Base-by-base conservation (phyloP, 1,140 invertebrate genomes). In the Pogonomyrmex californicus region DNA sequence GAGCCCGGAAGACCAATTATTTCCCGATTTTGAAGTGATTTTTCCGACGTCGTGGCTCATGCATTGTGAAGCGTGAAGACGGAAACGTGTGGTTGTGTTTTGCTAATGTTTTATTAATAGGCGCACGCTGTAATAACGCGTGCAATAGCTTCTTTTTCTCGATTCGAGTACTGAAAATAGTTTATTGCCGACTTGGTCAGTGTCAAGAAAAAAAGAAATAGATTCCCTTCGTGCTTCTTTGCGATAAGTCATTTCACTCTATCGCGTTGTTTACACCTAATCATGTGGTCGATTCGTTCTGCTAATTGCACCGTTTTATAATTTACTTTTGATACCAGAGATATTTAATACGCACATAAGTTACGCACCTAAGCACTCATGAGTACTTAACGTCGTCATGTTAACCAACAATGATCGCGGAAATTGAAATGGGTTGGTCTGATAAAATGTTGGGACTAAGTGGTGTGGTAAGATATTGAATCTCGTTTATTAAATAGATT, bases 251-350 rank as follows among this genome's bases (percentile, higher is more conserved):
- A 54, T 38, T 66, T 2, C 7, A 17, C 58, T 62, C 30, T 77
- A 77, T 77, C 75, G 30, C 44, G 33, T 44, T 41, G 30, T 66
- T 79, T 66, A 4, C 3, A 77, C 0, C 38, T 14, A 56, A 77
- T 79, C 47, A 51, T n/a, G 30, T 17, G 23, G 17, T 30, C 58
- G 14, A 17, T 4, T 62, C 17, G 14, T 51, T 65, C 14, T 36
- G 23, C 9, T 78, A 78, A 78, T 60, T 77, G 41, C 41, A 47
- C 76, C 23, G 33, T 65, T 65, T 65, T 79, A 79, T 79, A 49
- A 79, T 66, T 79, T 51, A 66, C 62, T 65, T 79, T 51, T 65
- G 44, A 79, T 36, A 49, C 49, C 23, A 49, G 44, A 49, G 44
- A 49, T 78, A 38, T 49, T 78, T 63, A 62, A 47, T 77, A 49